Evolutionary conservation across 2,888 invertebrate species (phyloP), one percentile per base, ranked within the genome.

Genomic region (Hemithea aestivaria): DNA sequence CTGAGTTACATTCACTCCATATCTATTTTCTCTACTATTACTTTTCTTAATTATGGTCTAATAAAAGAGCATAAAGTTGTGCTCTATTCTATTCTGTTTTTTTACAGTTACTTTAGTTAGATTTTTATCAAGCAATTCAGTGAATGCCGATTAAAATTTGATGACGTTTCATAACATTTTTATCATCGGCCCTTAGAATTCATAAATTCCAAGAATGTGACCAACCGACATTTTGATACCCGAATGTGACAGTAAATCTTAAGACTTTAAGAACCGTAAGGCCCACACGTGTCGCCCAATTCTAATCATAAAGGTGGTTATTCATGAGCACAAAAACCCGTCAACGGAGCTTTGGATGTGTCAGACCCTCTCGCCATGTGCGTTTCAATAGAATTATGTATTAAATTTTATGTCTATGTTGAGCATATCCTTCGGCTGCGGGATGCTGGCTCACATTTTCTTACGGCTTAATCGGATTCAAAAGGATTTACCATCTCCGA

Each of bases 261-360:
- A 35, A 39, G 46, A 34, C 27, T 35, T 23, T 16, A 44, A 48
- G 35, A 45, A 44, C 32, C 42, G 32, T 39, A 41, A 40, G 37
- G 30, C 48, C 48, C 42, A 53, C 50, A 50, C 53, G 48, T 48
- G 53, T 48, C 33, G 44, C 21, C 28, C 7, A 32, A 48, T 42
- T 35, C 31, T 35, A 40, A 45, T 35, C 26, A 39, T 43, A 35
- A 30, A 34, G 46, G 35, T 43, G 32, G 36, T 48, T 53, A 52
- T 49, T 45, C 46, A 50, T 39, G 31, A 32, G 35, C 30, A 50
- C 40, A 53, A 44, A 46, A 49, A 52, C 32, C 32, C 28, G 32
- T 37, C 42, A 41, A 45, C 42, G 34, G 20, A 40, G 44, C 44
- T 50, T 37, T 46, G 40, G 27, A 45, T 43, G 38, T 40, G 48